These are phyloP conservation scores for Stegana nigrithorax DNA, from an alignment of 2,888 invertebrate genomes.

Conservation along the genomic window DNA sequence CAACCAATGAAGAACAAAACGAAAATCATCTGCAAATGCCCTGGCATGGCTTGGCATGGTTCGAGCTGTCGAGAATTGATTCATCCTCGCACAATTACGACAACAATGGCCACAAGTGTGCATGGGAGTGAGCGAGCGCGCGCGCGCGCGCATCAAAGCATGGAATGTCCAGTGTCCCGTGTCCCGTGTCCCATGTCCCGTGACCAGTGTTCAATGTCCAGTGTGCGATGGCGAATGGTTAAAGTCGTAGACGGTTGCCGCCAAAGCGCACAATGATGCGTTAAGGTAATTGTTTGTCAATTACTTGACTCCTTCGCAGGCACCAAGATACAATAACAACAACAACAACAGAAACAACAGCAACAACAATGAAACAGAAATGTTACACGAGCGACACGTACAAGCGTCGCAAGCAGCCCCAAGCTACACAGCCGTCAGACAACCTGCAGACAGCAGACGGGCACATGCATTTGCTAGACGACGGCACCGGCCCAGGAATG, in stretches of 20 bases:
- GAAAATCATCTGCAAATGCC: too few species aligned
- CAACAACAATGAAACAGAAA: conserved; percentile 22
- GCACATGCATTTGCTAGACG: neutral
- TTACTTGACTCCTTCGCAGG: conserved; percentile 64
- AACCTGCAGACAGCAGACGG: conserved; percentile 1
- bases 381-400: conserved; percentile 29
- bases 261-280: conserved; percentile 54
- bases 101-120: conserved; percentile 5
- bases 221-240: too few species aligned
- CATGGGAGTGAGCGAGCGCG: neutral
- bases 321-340: too few species aligned
- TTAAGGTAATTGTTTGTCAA: conserved; percentile 67
- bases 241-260: too few species aligned
- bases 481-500: neutral
- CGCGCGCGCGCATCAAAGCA: too few species aligned
- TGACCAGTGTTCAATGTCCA: too few species aligned
- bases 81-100: conserved; percentile 12
- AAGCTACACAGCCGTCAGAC: conserved; percentile 23
- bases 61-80: conserved; percentile 2
- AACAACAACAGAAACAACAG: too few species aligned
- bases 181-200: too few species aligned
- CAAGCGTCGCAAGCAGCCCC: conserved; percentile 39
- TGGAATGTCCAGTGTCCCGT: too few species aligned
- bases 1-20: too few species aligned
- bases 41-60: too few species aligned